phyloP scores from a whole-genome alignment of 1,140 invertebrate species.

The Drosophila ambigua region DNA sequence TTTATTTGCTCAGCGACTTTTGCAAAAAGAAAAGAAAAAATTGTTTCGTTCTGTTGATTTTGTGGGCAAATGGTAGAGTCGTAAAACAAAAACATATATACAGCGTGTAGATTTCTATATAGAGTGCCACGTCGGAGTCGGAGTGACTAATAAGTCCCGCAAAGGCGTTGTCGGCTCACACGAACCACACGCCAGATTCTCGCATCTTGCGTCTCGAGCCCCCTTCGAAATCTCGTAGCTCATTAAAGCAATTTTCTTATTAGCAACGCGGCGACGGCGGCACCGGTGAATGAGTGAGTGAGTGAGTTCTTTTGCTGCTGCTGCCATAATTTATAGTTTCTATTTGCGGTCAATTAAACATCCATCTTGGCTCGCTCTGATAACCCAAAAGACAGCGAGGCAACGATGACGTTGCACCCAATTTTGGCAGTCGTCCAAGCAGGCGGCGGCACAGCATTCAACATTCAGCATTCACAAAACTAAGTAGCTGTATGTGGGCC shows the following conservation, averaged over 20 bases:
- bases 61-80: too few species aligned
- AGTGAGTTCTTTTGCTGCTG: constrained; percentile 23
- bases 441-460: constrained; percentile 25
- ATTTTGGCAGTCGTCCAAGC: constrained; percentile 63
- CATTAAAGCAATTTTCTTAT: constrained; percentile 40
- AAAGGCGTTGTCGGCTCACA: neutral
- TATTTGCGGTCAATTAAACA: constrained; percentile 70
- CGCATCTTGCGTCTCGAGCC: too few species aligned
- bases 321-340: constrained; percentile 62
- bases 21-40: too few species aligned
- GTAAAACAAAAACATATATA: too few species aligned
- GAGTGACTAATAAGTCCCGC: constrained; percentile 10
- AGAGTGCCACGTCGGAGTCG: neutral
- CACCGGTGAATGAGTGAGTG: constrained; percentile 11
- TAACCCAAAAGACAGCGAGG: constrained; percentile 18
- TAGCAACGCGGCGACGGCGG: constrained; percentile 13
- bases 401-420: constrained; percentile 25
- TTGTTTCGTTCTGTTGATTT: too few species aligned
- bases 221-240: constrained; percentile 3
- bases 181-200: neutral
- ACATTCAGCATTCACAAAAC: constrained; percentile 4
- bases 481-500: constrained; percentile 32
- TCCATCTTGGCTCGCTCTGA: constrained; percentile 62
- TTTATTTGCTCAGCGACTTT: neutral
- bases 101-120: too few species aligned